phyloP scores from a whole-genome alignment of 2,888 invertebrate genomes.

The Zhuqinia jingwanae region DNA sequence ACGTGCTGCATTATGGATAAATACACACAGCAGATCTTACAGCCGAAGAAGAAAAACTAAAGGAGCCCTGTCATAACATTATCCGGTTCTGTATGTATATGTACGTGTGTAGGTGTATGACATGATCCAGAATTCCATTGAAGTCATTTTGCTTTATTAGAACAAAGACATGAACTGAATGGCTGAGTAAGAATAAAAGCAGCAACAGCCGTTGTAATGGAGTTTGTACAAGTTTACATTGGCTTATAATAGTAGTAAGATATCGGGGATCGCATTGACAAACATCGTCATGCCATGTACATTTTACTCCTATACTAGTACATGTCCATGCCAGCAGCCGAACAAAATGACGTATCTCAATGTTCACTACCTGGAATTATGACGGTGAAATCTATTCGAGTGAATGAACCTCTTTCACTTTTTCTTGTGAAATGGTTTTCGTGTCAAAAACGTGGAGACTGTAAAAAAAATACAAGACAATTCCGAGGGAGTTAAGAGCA shows the following conservation, averaged over 20 bases:
- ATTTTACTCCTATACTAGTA: too few relatives aligned
- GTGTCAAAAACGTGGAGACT: not conserved
- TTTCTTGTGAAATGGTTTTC: not conserved
- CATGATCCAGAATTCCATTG: slow-evolving; percentile 21
- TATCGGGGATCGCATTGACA: not conserved
- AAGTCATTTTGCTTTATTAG: slow-evolving; percentile 35
- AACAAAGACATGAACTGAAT: slow-evolving; percentile 29
- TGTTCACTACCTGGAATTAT: slow-evolving; percentile 7
- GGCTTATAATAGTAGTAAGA: too few relatives aligned
- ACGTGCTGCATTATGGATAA: not conserved
- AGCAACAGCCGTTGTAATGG: not conserved
- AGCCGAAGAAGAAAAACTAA: not conserved
- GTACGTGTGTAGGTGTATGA: slow-evolving; percentile 10
- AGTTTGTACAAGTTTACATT: not conserved
- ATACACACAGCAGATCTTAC: not conserved
- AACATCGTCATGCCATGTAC: not conserved
- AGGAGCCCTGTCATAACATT: not conserved
- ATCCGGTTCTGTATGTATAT: not conserved
- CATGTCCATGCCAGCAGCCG: slow-evolving; percentile 18
- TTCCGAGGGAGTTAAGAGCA: not conserved
- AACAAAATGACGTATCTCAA: slow-evolving; percentile 9
- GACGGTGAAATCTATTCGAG: not conserved
- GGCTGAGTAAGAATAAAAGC: not conserved
- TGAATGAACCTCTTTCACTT: slow-evolving; percentile 36
- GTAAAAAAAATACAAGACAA: slow-evolving; percentile 17